These are phyloP conservation scores for Octomys mimax DNA, from an alignment of 2,797 vertebrate species.

Conservation along the genomic window DNA sequence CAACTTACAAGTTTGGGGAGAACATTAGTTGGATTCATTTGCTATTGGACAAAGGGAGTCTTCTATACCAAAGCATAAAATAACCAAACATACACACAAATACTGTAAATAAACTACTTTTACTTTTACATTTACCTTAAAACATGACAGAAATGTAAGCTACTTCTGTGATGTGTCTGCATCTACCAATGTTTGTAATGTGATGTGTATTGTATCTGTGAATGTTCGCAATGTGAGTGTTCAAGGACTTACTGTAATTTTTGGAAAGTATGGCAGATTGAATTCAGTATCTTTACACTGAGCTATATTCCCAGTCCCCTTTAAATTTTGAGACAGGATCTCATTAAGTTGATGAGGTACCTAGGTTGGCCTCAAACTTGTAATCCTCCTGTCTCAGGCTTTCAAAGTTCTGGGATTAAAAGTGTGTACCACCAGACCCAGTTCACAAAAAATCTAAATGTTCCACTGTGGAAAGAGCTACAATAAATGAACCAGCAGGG, in stretches of 20 bases:
- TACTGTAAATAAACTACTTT: not conserved
- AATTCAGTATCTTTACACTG: not conserved
- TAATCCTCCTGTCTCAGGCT: not conserved
- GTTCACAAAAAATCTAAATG: not conserved
- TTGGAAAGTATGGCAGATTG: not conserved
- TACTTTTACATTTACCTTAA: not conserved
- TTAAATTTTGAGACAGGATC: not conserved
- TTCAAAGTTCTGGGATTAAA: not conserved
- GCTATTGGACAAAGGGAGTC: not conserved
- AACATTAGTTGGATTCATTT: not conserved
- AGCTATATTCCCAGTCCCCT: not conserved
- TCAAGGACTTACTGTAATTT: not conserved
- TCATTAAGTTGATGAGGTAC: not conserved
- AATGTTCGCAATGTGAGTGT: not conserved
- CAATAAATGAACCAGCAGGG: not conserved
- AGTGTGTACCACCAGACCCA: not conserved
- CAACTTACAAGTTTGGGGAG: not conserved
- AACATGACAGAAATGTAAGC: not conserved
- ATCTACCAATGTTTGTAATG: not conserved
- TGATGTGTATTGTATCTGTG: not conserved
- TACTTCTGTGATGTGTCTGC: not conserved
- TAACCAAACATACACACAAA: not conserved
- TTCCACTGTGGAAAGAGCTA: not conserved
- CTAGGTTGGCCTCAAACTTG: not conserved
- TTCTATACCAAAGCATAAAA: not conserved